Evolutionary conservation across 2,113 vertebrate genomes (phyloP).

Genomic region (Sphaerodactylus townsendi): DNA sequence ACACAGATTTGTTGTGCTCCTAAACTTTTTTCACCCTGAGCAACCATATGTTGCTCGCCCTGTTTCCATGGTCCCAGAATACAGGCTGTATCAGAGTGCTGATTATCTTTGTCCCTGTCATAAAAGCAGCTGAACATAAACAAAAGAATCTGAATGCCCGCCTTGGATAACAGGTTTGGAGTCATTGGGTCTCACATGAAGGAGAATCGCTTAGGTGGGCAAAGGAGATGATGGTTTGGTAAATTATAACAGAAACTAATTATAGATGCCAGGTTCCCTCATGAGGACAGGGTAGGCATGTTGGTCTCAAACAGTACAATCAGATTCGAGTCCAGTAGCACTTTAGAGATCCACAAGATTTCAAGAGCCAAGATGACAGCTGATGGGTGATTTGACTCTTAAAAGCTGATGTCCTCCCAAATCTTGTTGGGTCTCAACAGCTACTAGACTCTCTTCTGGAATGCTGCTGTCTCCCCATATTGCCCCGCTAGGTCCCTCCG

Average conservation of each 20-base stretch:
- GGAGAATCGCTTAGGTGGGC: not conserved
- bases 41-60: not conserved
- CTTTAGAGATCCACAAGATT: no score
- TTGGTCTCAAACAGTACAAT: no score
- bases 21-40: not conserved
- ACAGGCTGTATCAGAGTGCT: not conserved
- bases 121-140: slow-evolving; percentile 53
- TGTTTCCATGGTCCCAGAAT: not conserved
- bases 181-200: slow-evolving; percentile 38
- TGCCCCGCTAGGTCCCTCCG: no score
- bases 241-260: not conserved
- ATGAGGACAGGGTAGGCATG: no score
- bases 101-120: slow-evolving; percentile 31
- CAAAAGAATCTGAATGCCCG: slow-evolving; percentile 54
- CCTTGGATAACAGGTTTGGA: slow-evolving; percentile 23
- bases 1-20: not conserved
- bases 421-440: no score
- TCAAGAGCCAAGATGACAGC: no score
- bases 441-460: no score
- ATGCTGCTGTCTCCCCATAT: no score
- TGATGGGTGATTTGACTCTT: no score
- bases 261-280: not conserved
- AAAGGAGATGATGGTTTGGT: not conserved
- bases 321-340: no score
- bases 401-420: no score